Conservation (phyloP, 1,140 invertebrate species). For the Temnothorax curvispinosus region DNA sequence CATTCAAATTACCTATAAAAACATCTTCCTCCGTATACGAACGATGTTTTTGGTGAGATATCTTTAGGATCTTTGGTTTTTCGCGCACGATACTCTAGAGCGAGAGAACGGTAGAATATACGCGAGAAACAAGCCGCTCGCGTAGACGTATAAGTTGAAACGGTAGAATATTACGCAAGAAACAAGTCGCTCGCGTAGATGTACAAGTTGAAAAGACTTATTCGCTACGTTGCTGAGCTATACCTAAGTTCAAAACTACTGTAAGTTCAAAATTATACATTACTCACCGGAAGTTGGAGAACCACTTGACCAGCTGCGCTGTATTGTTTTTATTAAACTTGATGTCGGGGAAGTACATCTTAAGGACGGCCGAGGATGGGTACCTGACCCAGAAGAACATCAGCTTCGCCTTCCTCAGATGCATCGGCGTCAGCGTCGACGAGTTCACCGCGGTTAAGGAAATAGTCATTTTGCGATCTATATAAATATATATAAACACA, state of each 20-base stretch:
- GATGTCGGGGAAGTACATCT: slow-evolving; percentile 99
- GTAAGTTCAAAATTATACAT: slow-evolving; percentile 45
- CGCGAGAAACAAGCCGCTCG: not conserved
- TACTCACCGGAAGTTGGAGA: slow-evolving; percentile 99
- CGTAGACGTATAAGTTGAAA: not conserved
- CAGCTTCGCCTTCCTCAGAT: slow-evolving; percentile 99
- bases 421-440: slow-evolving; percentile 99
- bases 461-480: slow-evolving; percentile 78
- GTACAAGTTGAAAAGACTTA: not conserved
- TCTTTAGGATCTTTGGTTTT: not conserved
- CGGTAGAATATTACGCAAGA: not conserved
- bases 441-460: slow-evolving; percentile 94
- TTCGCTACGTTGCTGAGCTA: too few relatives aligned
- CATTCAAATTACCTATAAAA: not conserved
- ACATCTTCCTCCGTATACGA: not conserved
- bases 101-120: not conserved
- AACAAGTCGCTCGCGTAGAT: not conserved
- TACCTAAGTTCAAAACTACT: not conserved
- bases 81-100: not conserved
- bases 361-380: slow-evolving; percentile 98
- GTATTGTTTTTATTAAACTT: slow-evolving; percentile 99
- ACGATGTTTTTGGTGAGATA: not conserved
- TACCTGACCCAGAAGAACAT: slow-evolving; percentile 99
- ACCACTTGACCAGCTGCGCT: slow-evolving; percentile 99
- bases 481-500: not conserved